Conservation (phyloP, 2,797 vertebrate genomes). For the Peromyscus melanophrys region DNA sequence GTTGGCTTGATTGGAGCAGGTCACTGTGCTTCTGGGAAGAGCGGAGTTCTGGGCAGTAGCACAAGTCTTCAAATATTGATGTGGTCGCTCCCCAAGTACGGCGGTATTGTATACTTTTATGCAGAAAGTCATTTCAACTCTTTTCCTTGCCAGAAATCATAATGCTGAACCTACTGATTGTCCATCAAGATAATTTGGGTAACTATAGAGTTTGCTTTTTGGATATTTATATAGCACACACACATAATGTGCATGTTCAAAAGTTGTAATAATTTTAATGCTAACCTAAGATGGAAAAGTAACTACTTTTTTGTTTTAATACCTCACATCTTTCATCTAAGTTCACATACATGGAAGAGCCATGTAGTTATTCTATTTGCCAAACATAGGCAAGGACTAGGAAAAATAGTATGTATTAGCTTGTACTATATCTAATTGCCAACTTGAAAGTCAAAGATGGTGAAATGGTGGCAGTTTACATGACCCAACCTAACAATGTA, state of each 20-base stretch:
- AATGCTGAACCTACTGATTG: slow-evolving; percentile 63
- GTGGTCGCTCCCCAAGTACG: background rate
- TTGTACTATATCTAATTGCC: background rate
- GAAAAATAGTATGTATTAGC: background rate
- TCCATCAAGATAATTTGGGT: slow-evolving; percentile 64
- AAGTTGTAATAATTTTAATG: slow-evolving; percentile 1
- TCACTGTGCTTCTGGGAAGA: slow-evolving; percentile 75
- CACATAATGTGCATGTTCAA: background rate
- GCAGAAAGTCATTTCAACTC: slow-evolving; percentile 26
- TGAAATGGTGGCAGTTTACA: background rate
- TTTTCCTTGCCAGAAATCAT: slow-evolving; percentile 71
- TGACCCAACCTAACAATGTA: background rate
- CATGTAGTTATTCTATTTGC: background rate
- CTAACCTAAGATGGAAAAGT: slow-evolving; percentile 43
- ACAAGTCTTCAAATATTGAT: slow-evolving; percentile 76
- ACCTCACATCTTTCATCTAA: background rate
- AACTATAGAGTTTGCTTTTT: slow-evolving; percentile 44
- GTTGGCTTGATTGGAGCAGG: background rate
- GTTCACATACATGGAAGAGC: background rate
- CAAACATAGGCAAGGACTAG: background rate
- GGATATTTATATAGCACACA: background rate
- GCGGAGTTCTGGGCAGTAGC: slow-evolving; percentile 58
- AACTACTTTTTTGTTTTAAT: background rate
- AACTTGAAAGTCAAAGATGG: slow-evolving; percentile 1
- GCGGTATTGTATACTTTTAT: background rate